Evolutionary conservation across 2,797 vertebrate genomes (phyloP).

Genomic region (Decapterus maruadsi): DNA sequence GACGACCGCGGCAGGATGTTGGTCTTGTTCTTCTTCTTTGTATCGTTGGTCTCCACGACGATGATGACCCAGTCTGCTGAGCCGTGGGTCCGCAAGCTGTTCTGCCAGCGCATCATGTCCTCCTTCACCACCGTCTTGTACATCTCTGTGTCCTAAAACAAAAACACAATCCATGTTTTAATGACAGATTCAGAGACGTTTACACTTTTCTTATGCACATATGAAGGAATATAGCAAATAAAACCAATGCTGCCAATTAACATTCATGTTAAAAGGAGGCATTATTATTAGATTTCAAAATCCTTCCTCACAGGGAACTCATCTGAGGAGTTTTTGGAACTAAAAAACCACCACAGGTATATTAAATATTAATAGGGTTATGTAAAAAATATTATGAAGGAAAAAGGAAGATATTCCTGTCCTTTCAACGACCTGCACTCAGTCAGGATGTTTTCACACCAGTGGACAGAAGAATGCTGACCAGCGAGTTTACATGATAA

Average conservation of each 20-base stretch:
- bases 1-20: conserved; percentile 98
- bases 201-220: not conserved
- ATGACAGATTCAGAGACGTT: not conserved
- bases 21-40: conserved; percentile 98
- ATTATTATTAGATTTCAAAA: too few species aligned
- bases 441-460: conserved; percentile 1
- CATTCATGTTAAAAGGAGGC: too few species aligned
- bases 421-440: not conserved
- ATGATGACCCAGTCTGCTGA: conserved; percentile 97
- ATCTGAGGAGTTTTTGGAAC: too few species aligned
- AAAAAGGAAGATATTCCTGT: not conserved
- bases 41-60: conserved; percentile 94
- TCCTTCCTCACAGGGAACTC: too few species aligned
- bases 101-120: conserved; percentile 98
- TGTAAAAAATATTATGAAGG: not conserved
- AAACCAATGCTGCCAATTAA: too few species aligned
- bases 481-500: not conserved
- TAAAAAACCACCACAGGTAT: too few species aligned
- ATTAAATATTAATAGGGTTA: too few species aligned
- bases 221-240: too few species aligned
- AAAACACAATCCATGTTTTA: not conserved
- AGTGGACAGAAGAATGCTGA: conserved; percentile 9
- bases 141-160: conserved; percentile 92
- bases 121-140: conserved; percentile 96
- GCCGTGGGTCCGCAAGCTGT: conserved; percentile 88